phyloP scores from a whole-genome alignment of 2,888 invertebrate genomes.

The Megastigmus dorsalis region DNA sequence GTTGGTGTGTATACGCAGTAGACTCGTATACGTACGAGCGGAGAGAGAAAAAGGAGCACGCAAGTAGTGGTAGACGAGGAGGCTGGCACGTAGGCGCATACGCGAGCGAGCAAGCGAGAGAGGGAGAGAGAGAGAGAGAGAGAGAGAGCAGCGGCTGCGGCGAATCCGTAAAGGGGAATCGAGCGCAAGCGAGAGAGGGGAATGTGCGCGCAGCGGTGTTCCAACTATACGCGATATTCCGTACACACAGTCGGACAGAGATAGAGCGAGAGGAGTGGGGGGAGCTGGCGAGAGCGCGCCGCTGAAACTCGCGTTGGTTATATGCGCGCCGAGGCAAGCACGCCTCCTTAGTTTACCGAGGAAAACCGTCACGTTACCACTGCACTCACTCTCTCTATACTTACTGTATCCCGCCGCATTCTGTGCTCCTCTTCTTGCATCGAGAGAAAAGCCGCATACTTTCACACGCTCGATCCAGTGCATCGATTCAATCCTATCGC shows the following conservation, averaged over 20 bases:
- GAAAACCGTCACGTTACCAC: constrained; percentile 16
- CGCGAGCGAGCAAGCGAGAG: not conserved
- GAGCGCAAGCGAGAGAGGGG: not conserved
- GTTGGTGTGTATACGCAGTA: too few species aligned
- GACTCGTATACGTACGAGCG: too few species aligned
- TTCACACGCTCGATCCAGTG: too few species aligned
- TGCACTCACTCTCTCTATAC: not conserved
- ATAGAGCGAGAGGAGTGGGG: not conserved
- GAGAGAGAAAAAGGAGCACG: not conserved
- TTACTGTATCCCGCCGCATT: too few species aligned
- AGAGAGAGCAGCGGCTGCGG: not conserved
- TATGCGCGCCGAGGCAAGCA: constrained; percentile 34
- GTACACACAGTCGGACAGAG: too few species aligned
- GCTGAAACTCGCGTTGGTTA: constrained; percentile 34
- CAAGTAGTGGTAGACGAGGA: constrained; percentile 1
- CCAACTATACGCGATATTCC: too few species aligned
- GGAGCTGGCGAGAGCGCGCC: not conserved
- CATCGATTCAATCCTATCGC: not conserved
- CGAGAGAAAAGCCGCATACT: too few species aligned
- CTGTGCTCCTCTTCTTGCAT: too few species aligned
- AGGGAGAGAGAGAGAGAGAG: not conserved
- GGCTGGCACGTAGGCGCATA: constrained; percentile 5
- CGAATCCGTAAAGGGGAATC: not conserved
- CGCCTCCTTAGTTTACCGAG: constrained; percentile 43
- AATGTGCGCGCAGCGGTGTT: not conserved